Conservation (phyloP, 2,888 invertebrate species). For the Drosophila atripex region DNA sequence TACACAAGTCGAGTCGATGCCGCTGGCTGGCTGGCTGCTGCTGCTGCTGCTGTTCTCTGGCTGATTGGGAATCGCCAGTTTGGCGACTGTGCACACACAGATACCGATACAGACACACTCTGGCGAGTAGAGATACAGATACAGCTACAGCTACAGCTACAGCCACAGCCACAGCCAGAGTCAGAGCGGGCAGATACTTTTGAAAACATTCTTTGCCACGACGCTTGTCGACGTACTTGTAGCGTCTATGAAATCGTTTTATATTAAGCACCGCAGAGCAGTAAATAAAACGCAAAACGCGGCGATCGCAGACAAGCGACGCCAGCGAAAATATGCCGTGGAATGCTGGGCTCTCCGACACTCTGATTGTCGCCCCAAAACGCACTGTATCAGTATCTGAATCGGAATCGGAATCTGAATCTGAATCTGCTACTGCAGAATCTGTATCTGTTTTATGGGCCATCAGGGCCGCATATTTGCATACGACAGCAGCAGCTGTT, state of each 20-base stretch:
- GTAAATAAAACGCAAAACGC: constrained; percentile 53
- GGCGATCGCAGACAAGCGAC: constrained; percentile 81
- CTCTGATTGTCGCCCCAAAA: constrained; percentile 35
- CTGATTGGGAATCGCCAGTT: constrained; percentile 80
- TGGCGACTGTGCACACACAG: constrained; percentile 63
- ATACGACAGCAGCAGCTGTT: constrained; percentile 33
- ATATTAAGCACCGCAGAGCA: constrained; percentile 56
- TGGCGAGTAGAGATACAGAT: background rate
- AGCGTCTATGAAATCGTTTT: constrained; percentile 68
- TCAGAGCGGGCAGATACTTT: constrained; percentile 51
- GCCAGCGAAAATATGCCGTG: constrained; percentile 77
- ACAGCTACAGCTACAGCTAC: constrained; percentile 11
- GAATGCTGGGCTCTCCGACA: constrained; percentile 49
- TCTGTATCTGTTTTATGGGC: constrained; percentile 19
- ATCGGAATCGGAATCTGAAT: constrained; percentile 11
- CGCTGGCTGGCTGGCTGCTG: constrained; percentile 14
- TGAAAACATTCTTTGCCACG: constrained; percentile 60
- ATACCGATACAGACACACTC: constrained; percentile 12
- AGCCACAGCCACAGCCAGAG: constrained; percentile 5
- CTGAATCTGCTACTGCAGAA: constrained; percentile 18
- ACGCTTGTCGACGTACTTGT: constrained; percentile 48
- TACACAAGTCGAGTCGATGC: constrained; percentile 41
- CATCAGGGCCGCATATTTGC: constrained; percentile 42
- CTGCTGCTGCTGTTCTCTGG: constrained; percentile 35
- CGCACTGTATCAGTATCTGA: constrained; percentile 16